Conservation (phyloP, 2,888 invertebrate genomes). For the Abscondita cerata region DNA sequence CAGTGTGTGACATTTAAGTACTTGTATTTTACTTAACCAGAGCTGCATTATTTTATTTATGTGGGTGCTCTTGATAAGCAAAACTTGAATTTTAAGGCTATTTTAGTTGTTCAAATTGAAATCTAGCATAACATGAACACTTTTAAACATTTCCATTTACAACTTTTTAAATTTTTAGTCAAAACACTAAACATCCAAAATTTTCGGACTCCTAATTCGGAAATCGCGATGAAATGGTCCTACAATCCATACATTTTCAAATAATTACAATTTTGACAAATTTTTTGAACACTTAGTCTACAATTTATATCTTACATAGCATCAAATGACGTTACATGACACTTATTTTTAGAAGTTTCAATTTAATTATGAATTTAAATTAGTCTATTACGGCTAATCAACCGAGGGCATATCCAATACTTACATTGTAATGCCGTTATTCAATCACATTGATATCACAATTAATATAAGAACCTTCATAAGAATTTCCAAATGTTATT, state of each 20-base stretch:
- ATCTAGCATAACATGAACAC: slow-evolving; percentile 5
- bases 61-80: background rate
- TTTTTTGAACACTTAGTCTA: slow-evolving; percentile 9
- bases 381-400: slow-evolving; percentile 13
- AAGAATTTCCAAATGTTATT: slow-evolving; percentile 41
- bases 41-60: background rate
- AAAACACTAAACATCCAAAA: background rate
- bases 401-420: slow-evolving; percentile 17
- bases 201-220: background rate
- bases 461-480: slow-evolving; percentile 33
- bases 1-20: no score
- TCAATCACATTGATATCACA: slow-evolving; percentile 36
- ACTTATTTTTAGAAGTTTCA: background rate
- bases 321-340: slow-evolving; percentile 3
- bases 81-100: slow-evolving; percentile 17
- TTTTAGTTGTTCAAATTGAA: background rate
- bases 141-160: slow-evolving; percentile 10
- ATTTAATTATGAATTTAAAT: background rate
- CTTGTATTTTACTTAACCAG: background rate
- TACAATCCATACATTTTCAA: slow-evolving; percentile 5
- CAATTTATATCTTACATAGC: slow-evolving; percentile 9
- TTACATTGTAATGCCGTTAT: slow-evolving; percentile 17
- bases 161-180: slow-evolving; percentile 2
- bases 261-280: slow-evolving; percentile 5
- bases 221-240: slow-evolving; percentile 21